Evolutionary conservation across 64 coral and sea anemone species (phyloP).

Genomic region (Orbicella faveolata): DNA sequence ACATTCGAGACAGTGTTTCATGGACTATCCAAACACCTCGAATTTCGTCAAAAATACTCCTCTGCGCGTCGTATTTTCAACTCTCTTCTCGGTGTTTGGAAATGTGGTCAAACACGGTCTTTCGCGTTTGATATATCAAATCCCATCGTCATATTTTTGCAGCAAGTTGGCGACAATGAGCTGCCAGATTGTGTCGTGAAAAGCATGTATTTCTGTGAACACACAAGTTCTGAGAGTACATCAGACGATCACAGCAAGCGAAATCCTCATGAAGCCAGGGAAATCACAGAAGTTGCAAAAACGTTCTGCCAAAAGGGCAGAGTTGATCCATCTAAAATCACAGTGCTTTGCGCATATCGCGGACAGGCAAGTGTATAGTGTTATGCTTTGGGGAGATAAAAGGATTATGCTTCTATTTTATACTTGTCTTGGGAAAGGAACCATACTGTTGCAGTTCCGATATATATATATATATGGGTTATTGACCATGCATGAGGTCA

Average conservation of each 20-base stretch:
- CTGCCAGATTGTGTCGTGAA: slow-evolving; percentile 26
- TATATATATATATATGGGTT: too few relatives aligned
- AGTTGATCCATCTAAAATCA: slow-evolving; percentile 41
- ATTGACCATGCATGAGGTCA: too few relatives aligned
- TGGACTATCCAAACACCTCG: too few relatives aligned
- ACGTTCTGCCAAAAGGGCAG: slow-evolving; percentile 24
- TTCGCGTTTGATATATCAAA: too few relatives aligned
- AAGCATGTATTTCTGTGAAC: slow-evolving; percentile 74
- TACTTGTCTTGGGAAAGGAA: too few relatives aligned
- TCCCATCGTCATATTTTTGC: neutral
- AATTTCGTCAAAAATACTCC: too few relatives aligned
- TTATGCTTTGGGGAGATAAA: neutral
- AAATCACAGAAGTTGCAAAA: slow-evolving; percentile 51
- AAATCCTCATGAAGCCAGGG: slow-evolving; percentile 54
- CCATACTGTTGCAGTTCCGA: too few relatives aligned
- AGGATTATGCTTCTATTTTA: neutral
- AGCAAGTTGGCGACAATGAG: slow-evolving; percentile 17
- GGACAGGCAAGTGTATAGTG: slow-evolving; percentile 63
- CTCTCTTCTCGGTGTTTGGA: too few relatives aligned
- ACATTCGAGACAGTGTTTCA: too few relatives aligned
- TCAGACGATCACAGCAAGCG: slow-evolving; percentile 61
- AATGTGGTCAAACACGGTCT: too few relatives aligned
- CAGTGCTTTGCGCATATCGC: slow-evolving; percentile 86
- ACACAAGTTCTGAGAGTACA: slow-evolving; percentile 40
- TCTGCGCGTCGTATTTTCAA: too few relatives aligned